These are phyloP conservation scores for Artibeus lituratus DNA, from an alignment of 2,797 vertebrate genomes.

Conservation along the genomic window DNA sequence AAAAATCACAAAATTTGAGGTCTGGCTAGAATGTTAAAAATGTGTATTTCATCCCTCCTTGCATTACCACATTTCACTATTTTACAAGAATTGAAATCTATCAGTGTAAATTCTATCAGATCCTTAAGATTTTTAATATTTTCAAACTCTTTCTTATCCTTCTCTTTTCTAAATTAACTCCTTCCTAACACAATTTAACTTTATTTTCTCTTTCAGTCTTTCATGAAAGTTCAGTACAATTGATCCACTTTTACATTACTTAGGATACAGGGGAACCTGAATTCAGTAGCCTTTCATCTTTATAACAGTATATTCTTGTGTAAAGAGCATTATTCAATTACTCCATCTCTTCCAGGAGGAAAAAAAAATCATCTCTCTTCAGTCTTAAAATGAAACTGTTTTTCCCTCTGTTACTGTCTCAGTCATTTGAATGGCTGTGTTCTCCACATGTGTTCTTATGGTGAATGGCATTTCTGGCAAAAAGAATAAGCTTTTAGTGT, in stretches of 20 bases:
- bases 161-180: neutral
- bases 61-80: neutral
- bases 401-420: neutral
- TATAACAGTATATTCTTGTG: neutral
- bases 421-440: neutral
- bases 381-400: neutral
- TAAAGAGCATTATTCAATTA: constrained; percentile 28
- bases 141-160: neutral
- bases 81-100: neutral
- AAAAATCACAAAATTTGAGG: constrained; percentile 1
- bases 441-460: constrained; percentile 2
- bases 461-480: neutral
- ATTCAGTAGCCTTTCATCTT: constrained; percentile 6
- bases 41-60: neutral
- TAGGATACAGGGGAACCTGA: neutral
- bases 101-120: neutral
- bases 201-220: constrained; percentile 41
- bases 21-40: neutral
- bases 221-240: neutral
- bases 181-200: constrained; percentile 33
- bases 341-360: neutral
- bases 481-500: constrained; percentile 31
- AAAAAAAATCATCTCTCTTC: neutral
- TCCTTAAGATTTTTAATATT: neutral
- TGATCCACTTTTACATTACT: neutral